phyloP scores from a whole-genome alignment of 2,888 invertebrate species.

The Hirtodrosophila duncani region DNA sequence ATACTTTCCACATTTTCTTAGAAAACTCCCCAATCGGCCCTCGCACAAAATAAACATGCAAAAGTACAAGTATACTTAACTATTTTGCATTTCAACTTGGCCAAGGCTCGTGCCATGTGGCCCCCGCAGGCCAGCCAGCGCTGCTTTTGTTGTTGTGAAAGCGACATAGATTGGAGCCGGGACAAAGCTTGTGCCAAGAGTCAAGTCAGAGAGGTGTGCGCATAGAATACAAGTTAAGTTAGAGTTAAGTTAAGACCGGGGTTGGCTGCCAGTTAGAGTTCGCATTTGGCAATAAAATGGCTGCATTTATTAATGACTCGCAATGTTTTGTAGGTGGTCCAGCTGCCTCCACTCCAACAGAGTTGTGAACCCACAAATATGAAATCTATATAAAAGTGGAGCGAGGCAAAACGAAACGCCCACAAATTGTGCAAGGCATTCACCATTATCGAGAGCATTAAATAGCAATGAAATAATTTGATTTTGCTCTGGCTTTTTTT shows the following conservation, averaged over 20 bases:
- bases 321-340: slow-evolving; percentile 66
- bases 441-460: slow-evolving; percentile 28
- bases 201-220: too few relatives aligned
- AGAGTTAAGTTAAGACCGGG: too few relatives aligned
- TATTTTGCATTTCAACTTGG: slow-evolving; percentile 56
- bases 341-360: too few relatives aligned
- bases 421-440: slow-evolving; percentile 51
- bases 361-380: slow-evolving; percentile 13
- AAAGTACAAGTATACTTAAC: slow-evolving; percentile 16
- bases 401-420: slow-evolving; percentile 38
- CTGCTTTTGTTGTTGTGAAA: slow-evolving; percentile 47
- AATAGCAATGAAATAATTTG: slow-evolving; percentile 43
- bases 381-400: slow-evolving; percentile 26
- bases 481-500: slow-evolving; percentile 9
- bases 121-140: slow-evolving; percentile 43
- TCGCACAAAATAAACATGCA: too few relatives aligned
- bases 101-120: slow-evolving; percentile 54
- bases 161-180: too few relatives aligned
- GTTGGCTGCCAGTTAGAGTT: too few relatives aligned
- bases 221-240: too few relatives aligned
- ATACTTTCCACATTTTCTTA: too few relatives aligned
- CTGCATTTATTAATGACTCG: slow-evolving; percentile 55
- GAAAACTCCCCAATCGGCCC: too few relatives aligned
- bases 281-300: slow-evolving; percentile 32
- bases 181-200: slow-evolving; percentile 7